Evolutionary conservation across 2,888 invertebrate genomes (phyloP), one percentile per base, ranked within the genome.

Genomic region (Ochropleura leucogaster): DNA sequence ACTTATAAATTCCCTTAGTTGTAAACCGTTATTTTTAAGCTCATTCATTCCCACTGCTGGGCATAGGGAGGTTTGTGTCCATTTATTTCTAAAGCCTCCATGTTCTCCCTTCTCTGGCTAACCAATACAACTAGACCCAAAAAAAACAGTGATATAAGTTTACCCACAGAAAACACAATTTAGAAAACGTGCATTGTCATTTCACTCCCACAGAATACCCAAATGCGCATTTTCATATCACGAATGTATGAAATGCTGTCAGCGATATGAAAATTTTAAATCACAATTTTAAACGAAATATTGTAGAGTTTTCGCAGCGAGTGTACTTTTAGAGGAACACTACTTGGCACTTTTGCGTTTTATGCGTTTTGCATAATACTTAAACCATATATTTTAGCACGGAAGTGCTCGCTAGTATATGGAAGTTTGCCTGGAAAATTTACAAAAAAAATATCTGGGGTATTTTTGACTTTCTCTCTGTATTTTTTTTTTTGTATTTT

Each of bases 281-380:
- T 80, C 85, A 75, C 72, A 87, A 62, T 85, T 80, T 87, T 69
- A 80, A 87, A 85, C 82, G 69, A 72, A 85, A 80, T 80, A 67
- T 18, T 63, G 68, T 80, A 71, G 78, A 86, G 77, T 91, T 92
- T 85, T 89, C 83, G 16, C 63, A 9, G 53, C 74, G 82, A 85
- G 79, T 85, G 91, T 92, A 91, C 89, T 74, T 71, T 64, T 78
- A 82, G 82, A 77, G 79, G 89, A 90, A 91, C 92, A 92, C 90
- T 92, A 89, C 91, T 92, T 90, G 92, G 91, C 91, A 91, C 92
- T 92, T 88, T 84, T 90, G 88, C 89, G 90, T 91, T 91, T 91
- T 91, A 90, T 92, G 91, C 90, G 90, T 92, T 90, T 89, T 92
- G 91, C 92, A 91, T 92, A 91, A 91, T 88, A 92, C 90, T 92